These are phyloP conservation scores for Biston stratarius DNA, from an alignment of 2,888 invertebrate genomes.

Conservation along the genomic window DNA sequence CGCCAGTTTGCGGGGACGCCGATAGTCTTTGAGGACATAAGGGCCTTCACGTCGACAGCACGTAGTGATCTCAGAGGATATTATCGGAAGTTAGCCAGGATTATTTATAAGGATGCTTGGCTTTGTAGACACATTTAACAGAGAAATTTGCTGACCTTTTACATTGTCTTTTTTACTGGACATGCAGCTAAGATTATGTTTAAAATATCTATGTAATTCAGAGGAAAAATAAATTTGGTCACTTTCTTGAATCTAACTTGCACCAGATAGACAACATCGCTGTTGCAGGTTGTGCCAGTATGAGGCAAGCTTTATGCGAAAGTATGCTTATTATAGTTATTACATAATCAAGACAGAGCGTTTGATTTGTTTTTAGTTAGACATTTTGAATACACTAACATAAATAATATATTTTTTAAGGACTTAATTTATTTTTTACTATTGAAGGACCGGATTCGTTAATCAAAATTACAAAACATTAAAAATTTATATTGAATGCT, in stretches of 20 bases:
- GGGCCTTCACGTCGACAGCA: constrained; percentile 45
- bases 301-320: too few species aligned
- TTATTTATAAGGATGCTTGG: constrained; percentile 42
- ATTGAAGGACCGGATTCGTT: too few species aligned
- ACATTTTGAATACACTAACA: too few species aligned
- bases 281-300: too few species aligned
- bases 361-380: neutral
- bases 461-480: too few species aligned
- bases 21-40: constrained; percentile 54
- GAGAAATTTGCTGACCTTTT: constrained; percentile 4
- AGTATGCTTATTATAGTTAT: neutral
- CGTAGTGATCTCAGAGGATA: constrained; percentile 37
- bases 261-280: too few species aligned
- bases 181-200: neutral
- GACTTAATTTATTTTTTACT: too few species aligned
- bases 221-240: too few species aligned
- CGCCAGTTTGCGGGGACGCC: constrained; percentile 55
- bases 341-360: neutral
- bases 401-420: too few species aligned
- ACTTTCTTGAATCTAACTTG: too few species aligned
- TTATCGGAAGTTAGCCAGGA: constrained; percentile 41
- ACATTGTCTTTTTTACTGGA: neutral
- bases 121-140: constrained; percentile 17
- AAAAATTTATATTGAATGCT: too few species aligned
- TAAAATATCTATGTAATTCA: too few species aligned